Evolutionary conservation across 1,140 invertebrate genomes (phyloP).

Genomic region (Euura lappo): DNA sequence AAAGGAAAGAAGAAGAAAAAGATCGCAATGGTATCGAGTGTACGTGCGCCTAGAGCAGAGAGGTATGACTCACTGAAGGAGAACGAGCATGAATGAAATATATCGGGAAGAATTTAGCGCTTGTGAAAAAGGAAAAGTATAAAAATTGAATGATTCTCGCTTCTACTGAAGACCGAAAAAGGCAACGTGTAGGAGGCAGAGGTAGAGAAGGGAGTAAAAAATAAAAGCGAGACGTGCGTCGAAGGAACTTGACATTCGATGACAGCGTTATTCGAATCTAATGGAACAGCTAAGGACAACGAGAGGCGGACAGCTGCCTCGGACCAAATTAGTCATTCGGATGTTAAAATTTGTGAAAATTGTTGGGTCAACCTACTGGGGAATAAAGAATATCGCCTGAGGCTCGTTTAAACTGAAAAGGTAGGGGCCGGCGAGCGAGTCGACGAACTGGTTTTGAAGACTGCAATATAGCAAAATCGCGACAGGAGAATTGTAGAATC

Average conservation of each 20-base stretch:
- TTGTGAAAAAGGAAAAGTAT: too few relatives aligned
- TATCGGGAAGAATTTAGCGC: too few relatives aligned
- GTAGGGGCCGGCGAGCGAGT: conserved; percentile 12
- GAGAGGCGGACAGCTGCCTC: background rate
- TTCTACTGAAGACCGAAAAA: too few relatives aligned
- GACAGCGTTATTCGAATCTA: background rate
- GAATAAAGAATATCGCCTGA: conserved; percentile 10
- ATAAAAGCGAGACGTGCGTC: background rate
- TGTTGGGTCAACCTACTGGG: background rate
- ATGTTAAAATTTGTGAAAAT: background rate
- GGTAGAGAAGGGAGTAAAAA: background rate
- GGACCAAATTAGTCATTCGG: background rate
- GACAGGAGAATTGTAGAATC: conserved; percentile 12
- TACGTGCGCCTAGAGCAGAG: too few relatives aligned
- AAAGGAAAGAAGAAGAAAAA: too few relatives aligned
- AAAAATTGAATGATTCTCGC: too few relatives aligned
- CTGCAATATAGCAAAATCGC: conserved; percentile 18
- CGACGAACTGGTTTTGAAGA: conserved; percentile 5
- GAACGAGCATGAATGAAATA: too few relatives aligned
- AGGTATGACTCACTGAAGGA: too few relatives aligned
- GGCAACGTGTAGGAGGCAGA: too few relatives aligned
- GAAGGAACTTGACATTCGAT: background rate
- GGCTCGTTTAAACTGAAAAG: conserved; percentile 12
- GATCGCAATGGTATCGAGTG: too few relatives aligned
- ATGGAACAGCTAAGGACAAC: background rate